Evolutionary conservation across 2,113 vertebrate species (phyloP), one percentile per base, ranked within the genome.

Genomic region (Taxidea taxus): DNA sequence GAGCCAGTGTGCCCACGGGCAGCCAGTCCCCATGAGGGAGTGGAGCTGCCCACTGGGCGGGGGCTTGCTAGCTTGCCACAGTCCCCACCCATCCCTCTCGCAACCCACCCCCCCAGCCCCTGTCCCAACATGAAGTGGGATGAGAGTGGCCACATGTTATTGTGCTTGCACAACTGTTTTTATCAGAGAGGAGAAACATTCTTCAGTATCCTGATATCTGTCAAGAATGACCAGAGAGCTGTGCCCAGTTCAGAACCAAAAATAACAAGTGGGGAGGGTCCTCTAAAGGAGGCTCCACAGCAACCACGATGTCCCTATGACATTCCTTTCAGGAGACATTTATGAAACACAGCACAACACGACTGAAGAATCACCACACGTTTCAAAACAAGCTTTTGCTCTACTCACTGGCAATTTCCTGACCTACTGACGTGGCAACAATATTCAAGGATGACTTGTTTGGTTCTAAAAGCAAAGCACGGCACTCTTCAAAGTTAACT

Each of bases 391-490:
- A 90, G 68, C 18, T 56, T 75, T 44, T 47, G 44, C 34, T 85
- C 62, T 31, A 6, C 31, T 94, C 27, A 23, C 39, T 75, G 91
- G 68, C 83, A 56, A 54, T 23, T 47, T 58, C 60, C 39, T 75
- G 56, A 80, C 44, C 83, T 90, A 56, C 70, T 13, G 75, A 87
- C 6, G 9, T 31, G 56, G 68, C 85, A 42, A 6, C n/a, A 42
- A 6, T 29, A 37, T 64, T 74, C 66, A 68, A 93, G 54, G 51
- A 44, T 42, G 77, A 85, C 87, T 77, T 78, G 58, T 84, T 87
- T 96, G 87, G 20, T 66, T 96, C 92, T 47, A 54, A 54, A 95
- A 91, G 72, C 66, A 70, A 78, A 82, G 70, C 39, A 10, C 25
- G 44, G 70, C 89, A 62, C 78, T 91, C 44, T 90, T 49, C 78